These are phyloP conservation scores for Lerista edwardsae DNA, from an alignment of 2,797 vertebrate species.

Conservation along the genomic window DNA sequence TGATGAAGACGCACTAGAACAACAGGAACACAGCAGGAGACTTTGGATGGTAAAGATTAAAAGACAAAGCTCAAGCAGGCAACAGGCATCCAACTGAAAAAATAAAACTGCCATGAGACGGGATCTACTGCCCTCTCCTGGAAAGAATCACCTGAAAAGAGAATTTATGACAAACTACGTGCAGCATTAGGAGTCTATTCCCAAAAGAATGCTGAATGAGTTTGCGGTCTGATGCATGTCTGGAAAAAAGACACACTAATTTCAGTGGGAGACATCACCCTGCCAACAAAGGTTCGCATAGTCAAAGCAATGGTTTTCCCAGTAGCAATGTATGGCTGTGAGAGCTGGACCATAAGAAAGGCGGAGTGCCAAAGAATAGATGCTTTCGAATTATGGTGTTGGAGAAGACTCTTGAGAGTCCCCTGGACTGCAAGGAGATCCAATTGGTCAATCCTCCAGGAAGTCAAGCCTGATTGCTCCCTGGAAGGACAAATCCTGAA, in stretches of 20 bases:
- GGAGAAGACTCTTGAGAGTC: no score
- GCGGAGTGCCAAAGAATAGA: no score
- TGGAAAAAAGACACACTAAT: neutral
- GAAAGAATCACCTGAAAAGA: constrained; percentile 3
- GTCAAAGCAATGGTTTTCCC: no score
- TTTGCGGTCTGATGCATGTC: no score
- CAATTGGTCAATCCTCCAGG: no score
- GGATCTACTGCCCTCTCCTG: constrained; percentile 70
- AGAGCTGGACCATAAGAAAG: no score
- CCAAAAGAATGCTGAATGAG: neutral
- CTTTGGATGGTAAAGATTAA: constrained; percentile 21
- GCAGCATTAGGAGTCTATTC: neutral
- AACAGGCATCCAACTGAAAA: neutral
- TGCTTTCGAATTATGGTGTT: no score
- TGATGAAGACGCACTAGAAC: constrained; percentile 67
- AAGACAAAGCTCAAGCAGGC: constrained; percentile 28
- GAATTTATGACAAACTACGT: neutral
- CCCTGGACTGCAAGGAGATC: no score
- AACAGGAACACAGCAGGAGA: constrained; percentile 52
- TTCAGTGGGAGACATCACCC: neutral
- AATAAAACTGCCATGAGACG: constrained; percentile 38
- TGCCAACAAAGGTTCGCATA: no score
- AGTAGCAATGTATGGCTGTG: no score
- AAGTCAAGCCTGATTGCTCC: no score
- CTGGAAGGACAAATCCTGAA: no score